Evolutionary conservation across 2,113 vertebrate species (phyloP).

Genomic region (Ophiodon elongatus): DNA sequence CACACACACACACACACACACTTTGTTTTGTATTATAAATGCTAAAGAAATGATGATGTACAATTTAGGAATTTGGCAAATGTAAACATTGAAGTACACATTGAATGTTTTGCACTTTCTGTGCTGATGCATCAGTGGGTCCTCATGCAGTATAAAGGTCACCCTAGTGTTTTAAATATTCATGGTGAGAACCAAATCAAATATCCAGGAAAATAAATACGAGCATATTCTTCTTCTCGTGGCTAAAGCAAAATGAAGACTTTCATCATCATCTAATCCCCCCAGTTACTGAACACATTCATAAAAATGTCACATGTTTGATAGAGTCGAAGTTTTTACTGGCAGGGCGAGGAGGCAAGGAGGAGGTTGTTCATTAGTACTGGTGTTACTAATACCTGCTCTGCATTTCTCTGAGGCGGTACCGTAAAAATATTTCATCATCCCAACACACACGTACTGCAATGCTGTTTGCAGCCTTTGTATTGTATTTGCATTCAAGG

Average conservation of each 20-base stretch:
- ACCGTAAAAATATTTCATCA: slow-evolving; percentile 54
- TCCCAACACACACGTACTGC: slow-evolving; percentile 23
- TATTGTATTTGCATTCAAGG: slow-evolving; percentile 36
- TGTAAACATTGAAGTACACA: slow-evolving; percentile 1
- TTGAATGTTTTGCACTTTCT: slow-evolving; percentile 12
- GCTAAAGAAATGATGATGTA: slow-evolving; percentile 3
- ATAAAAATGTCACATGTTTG: slow-evolving; percentile 50
- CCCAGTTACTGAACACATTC: slow-evolving; percentile 28
- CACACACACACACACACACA: not conserved
- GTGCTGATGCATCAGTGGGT: slow-evolving; percentile 9
- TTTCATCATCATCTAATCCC: slow-evolving; percentile 36
- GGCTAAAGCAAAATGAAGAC: slow-evolving; percentile 11
- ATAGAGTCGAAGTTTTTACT: slow-evolving; percentile 43
- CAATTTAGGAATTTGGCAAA: slow-evolving; percentile 29
- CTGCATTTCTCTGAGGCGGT: slow-evolving; percentile 49
- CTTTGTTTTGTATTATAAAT: slow-evolving; percentile 20
- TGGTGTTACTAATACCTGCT: slow-evolving; percentile 51
- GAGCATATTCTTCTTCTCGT: slow-evolving; percentile 11
- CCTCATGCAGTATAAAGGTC: not conserved
- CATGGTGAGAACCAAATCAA: not conserved
- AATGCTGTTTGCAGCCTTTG: slow-evolving; percentile 23
- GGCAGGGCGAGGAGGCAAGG: not conserved
- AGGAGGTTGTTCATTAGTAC: slow-evolving; percentile 50
- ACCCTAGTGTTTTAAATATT: slow-evolving; percentile 15
- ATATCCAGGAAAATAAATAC: slow-evolving; percentile 19